Base-by-base conservation (phyloP, 2,113 vertebrate genomes). In the Dasyprocta punctata region DNA sequence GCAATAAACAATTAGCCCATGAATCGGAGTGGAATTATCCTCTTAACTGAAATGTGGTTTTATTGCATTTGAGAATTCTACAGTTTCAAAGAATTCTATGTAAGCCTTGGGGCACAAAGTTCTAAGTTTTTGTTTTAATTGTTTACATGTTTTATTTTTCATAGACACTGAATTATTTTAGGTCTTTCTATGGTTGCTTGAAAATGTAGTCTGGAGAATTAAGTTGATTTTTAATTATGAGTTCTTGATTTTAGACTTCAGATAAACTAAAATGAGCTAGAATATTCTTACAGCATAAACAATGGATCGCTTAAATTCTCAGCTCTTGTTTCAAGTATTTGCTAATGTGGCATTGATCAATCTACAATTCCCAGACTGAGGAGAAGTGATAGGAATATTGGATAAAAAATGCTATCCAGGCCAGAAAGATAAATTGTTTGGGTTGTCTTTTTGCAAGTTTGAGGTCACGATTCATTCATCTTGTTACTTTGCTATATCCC, bases 401-500 rank as follows among this genome's bases (percentile, higher is more conserved):
- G 98, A 97, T 97, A 97, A 98, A 97, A 98, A 98, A 98, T 98
- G 98, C 98, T 98, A 97, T 97, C 97, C 47, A 94, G 99, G 98
- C 99, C 98, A 98, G 98, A 98, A 98, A 99, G 99, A 99, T 99
- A 99, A 99, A 99, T 99, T 99, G 99, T 99, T 99, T 98, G 98
- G 98, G 99, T 99, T 99, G 99, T 99, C 99, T 99, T 99, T 99
- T 99, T 99, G 99, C 99, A 99, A 99, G 98, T 99, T 98, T 98
- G 98, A 99, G 99, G 99, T 99, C 99, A 99, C 98, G 98, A 98
- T 99, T 99, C 99, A 99, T 99, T 99, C 99, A 99, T 99, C 99
- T 99, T 99, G 99, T 99, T 99, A 99, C 98, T 98, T 98, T 97
- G 97, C 98, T 98, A 93, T 99, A 99, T 99, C 99, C 99, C 99